Conservation (phyloP, 2,888 invertebrate genomes). For the Diaprepes abbreviatus region DNA sequence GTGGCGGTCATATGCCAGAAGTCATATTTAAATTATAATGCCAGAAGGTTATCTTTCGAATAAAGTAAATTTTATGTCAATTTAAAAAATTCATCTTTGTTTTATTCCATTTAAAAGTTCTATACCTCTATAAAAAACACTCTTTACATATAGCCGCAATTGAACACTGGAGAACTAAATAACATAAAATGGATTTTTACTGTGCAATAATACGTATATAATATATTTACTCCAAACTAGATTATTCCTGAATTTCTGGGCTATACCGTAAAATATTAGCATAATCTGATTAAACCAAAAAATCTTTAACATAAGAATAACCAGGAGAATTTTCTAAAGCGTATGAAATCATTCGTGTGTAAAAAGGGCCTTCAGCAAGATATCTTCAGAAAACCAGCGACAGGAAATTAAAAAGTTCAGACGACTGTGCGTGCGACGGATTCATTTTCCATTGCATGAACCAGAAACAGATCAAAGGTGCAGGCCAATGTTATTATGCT, state of each 20-base stretch:
- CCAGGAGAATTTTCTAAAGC: constrained; percentile 15
- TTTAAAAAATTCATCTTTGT: too few relatives aligned
- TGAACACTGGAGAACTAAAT: too few relatives aligned
- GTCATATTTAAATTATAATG: too few relatives aligned
- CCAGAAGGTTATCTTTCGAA: too few relatives aligned
- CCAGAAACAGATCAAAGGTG: constrained; percentile 35
- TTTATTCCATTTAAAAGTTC: too few relatives aligned
- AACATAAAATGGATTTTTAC: too few relatives aligned
- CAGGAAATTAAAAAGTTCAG: constrained; percentile 64
- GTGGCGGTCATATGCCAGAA: too few relatives aligned
- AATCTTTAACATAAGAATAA: constrained; percentile 16
- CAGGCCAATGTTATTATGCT: constrained; percentile 8
- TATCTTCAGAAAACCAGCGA: constrained; percentile 50
- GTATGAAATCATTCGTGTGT: constrained; percentile 11
- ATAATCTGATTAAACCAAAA: constrained; percentile 6
- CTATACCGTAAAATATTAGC: background rate
- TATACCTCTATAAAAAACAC: too few relatives aligned
- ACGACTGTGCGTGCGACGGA: constrained; percentile 57
- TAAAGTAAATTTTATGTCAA: too few relatives aligned
- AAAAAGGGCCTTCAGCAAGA: constrained; percentile 30
- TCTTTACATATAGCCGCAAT: too few relatives aligned
- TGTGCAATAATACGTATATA: too few relatives aligned
- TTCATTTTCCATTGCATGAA: constrained; percentile 39
- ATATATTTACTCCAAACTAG: too few relatives aligned
- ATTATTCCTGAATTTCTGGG: background rate